Evolutionary conservation across 37 sponge, comb jelly and placozoan species (phyloP), one percentile per base, ranked within the genome.

Genomic region (Agelas oroides): DNA sequence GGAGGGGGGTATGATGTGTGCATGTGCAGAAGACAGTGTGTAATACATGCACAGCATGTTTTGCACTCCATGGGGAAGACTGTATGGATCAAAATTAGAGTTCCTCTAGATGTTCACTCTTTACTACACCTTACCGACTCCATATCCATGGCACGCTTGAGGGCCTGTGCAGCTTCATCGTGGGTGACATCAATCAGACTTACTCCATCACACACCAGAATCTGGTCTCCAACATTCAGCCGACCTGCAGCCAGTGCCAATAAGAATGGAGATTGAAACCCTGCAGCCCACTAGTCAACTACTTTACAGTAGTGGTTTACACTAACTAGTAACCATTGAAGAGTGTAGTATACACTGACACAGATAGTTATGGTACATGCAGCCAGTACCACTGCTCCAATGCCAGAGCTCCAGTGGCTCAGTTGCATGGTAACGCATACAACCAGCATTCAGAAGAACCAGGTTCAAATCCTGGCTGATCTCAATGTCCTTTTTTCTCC

Each of bases 211-310:
- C 91, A 90, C 34, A 87, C 92, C 36, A 95, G 84, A 17, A 95
- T 82, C 84, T 95, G 95, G 70, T 95, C 95, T 14, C 95, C 95
- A 34, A 95, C 92, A 61, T 91, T 84, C 60, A 95, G 80, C 0
- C 70, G 59, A 18, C 91, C 95, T 83, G 71, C 1, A 46, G 46
- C 11, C 27, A 41, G 28, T 14, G 5, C 3, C 5, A 30, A 20
- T 18, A n/a, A 8, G 8, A 46, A 46, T n/a, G n/a, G n/a, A n/a
- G n/a, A n/a, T n/a, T n/a, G n/a, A n/a, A n/a, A n/a, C n/a, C n/a
- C n/a, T n/a, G n/a, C n/a, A n/a, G n/a, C 46, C 3, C 46, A 46
- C 46, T 3, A 46, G 8, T 12, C 46, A 46, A 46, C 3, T 8
- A 46, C 6, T 46, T 46, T 46, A 8, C 46, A 19, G 25, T 38